phyloP scores from a whole-genome alignment of 2,113 vertebrate species.

The Rostratula benghalensis region DNA sequence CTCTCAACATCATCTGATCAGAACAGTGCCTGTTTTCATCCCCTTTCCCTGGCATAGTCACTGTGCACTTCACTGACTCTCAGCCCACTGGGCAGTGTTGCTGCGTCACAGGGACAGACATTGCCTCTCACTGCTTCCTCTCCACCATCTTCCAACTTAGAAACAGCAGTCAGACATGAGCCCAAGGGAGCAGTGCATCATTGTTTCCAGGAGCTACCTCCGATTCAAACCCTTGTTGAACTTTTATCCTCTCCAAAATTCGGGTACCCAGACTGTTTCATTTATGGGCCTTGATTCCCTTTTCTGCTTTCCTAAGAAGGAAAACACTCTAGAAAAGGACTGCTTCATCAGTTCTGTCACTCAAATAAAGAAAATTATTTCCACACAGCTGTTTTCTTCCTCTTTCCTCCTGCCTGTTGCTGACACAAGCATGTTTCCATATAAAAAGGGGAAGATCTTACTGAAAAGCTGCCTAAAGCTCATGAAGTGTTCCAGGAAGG shows the following conservation, averaged over 20 bases:
- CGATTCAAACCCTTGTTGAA: not conserved
- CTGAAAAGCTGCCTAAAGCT: conserved; percentile 41
- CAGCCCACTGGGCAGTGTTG: not conserved
- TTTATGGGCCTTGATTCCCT: not conserved
- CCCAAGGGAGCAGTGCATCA: not conserved
- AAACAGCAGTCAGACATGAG: not conserved
- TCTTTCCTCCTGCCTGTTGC: conserved; percentile 27
- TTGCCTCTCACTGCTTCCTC: not conserved
- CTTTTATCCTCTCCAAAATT: not conserved
- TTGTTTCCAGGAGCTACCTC: not conserved
- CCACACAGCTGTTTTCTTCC: conserved; percentile 54
- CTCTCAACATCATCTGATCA: not conserved
- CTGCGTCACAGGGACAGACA: not conserved
- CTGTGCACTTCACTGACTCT: not conserved
- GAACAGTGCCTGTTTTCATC: not conserved
- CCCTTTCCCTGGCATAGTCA: not conserved
- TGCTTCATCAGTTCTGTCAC: conserved; percentile 62
- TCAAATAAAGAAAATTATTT: conserved; percentile 36
- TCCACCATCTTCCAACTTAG: not conserved
- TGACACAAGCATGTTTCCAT: conserved; percentile 24
- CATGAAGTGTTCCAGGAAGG: not conserved
- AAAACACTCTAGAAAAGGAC: conserved; percentile 25
- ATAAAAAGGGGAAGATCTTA: conserved; percentile 55
- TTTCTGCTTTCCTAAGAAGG: conserved; percentile 37
- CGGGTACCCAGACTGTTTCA: not conserved